A percentile compares a stretch with the other conserved stretches of the same genome.
Evolutionary conservation across 2,797 vertebrate species (phyloP).

Genomic region (Pteropus rufus): DNA sequence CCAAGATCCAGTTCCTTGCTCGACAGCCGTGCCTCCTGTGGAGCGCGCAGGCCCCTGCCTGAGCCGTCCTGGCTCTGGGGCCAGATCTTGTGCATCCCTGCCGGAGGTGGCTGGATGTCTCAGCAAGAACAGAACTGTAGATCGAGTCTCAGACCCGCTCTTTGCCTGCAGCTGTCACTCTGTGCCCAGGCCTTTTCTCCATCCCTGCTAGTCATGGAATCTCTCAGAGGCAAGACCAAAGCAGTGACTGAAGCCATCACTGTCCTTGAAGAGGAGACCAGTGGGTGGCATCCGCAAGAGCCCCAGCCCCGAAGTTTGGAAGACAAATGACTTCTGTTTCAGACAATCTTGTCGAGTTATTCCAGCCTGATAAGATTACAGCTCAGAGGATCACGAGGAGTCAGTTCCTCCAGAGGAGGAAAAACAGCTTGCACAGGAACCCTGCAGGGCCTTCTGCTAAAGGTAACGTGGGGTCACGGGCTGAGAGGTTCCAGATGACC

Average conservation of each 20-base stretch:
- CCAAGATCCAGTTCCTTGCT: background rate
- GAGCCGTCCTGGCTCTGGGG: background rate
- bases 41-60: background rate
- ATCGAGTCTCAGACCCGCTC: background rate
- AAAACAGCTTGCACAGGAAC: background rate
- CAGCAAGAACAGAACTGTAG: background rate
- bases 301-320: background rate
- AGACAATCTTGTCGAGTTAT: conserved; percentile 31
- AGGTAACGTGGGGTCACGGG: accelerated
- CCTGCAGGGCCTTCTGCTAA: background rate
- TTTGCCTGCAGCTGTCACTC: background rate
- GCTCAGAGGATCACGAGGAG: conserved; percentile 2
- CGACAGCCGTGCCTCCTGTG: background rate
- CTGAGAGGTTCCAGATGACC: conserved; percentile 20
- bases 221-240: background rate
- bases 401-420: conserved; percentile 10
- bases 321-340: conserved; percentile 67
- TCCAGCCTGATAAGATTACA: conserved; percentile 54
- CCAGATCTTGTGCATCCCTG: background rate
- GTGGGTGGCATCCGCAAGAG: conserved; percentile 23
- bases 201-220: background rate
- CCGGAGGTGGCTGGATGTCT: background rate
- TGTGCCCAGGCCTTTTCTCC: background rate
- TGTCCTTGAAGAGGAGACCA: background rate
- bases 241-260: background rate